Evolutionary conservation across 2,888 invertebrate species (phyloP), one percentile per base, ranked within the genome.

Genomic region (Trachelus troglodyta): DNA sequence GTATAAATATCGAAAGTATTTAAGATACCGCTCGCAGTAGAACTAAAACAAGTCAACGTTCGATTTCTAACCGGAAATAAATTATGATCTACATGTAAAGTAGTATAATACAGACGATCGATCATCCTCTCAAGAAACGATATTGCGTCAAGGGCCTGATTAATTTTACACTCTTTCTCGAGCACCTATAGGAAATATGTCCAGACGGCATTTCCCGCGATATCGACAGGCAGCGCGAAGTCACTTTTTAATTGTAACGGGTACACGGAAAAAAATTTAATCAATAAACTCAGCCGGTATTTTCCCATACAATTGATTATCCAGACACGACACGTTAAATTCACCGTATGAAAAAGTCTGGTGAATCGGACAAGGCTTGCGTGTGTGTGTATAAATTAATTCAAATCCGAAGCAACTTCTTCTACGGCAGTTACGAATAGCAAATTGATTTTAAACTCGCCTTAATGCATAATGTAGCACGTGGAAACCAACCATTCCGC

Each of bases 391-490:
- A 6, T 23, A 56, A 23, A 23, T 56, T 15, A 6, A 23, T 23
- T 23, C 6, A 56, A 56, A 56, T 56, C 23, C 23, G 2, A 56
- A 56, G 40, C 40, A 2, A 56, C 40, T 56, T 23, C 1, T 15
- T 15, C 2, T 6, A 2, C 23, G 23, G 2, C 15, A 56, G 40
- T 23, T 56, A 56, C 40, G 73, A 34, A 73, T 76, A n/a, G 69
- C 35, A 79, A 80, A 80, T 80, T 80, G 75, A 79, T 79, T 80
- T 80, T 69, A 75, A 78, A 76, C 75, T 75, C 77, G 69, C 56
- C 79, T 34, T 56, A 34, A 79, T 79, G 79, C 80, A 80, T 75
- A 79, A 80, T 77, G 79, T 71, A 80, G 71, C 76, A 68, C 71
- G 69, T 75, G 77, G 75, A 75, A 77, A 75, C 75, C 69, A 74